A percentile compares a stretch with the other conserved stretches of the same genome.
Conservation (phyloP, 1,140 invertebrate species). For the Lasaia peninsularis region DNA sequence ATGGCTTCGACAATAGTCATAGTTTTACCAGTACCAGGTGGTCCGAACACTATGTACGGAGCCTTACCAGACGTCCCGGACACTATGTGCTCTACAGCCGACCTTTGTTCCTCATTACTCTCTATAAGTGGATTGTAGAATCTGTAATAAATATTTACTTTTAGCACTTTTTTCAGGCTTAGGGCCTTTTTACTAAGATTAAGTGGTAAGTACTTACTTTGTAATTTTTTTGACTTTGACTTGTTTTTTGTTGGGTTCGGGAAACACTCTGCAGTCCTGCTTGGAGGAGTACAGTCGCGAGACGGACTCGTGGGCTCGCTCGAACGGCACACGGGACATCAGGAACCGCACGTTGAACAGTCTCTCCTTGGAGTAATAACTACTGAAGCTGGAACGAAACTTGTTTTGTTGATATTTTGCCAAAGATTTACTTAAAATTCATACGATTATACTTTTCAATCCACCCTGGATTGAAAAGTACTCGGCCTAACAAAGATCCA, state of each 20-base stretch:
- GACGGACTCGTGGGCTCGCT: slow-evolving; percentile 52
- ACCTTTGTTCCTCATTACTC: slow-evolving; percentile 83
- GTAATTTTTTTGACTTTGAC: slow-evolving; percentile 26
- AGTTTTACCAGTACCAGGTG: slow-evolving; percentile 93
- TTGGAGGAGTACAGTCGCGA: slow-evolving; percentile 26
- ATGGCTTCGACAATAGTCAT: slow-evolving; percentile 91
- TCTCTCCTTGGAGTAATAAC: slow-evolving; percentile 62
- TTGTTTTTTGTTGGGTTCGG: slow-evolving; percentile 36
- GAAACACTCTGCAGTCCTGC: slow-evolving; percentile 53
- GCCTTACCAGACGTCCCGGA: slow-evolving; percentile 80
- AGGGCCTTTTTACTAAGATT: too few species aligned
- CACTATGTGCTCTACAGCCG: slow-evolving; percentile 86
- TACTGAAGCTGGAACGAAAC: slow-evolving; percentile 59
- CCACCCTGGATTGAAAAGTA: too few species aligned
- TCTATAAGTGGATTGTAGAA: slow-evolving; percentile 83
- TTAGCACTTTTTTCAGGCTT: neutral
- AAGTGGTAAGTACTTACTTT: too few species aligned
- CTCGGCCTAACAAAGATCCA: too few species aligned
- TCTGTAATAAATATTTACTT: slow-evolving; percentile 35
- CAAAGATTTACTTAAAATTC: too few species aligned
- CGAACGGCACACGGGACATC: slow-evolving; percentile 43
- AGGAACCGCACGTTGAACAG: slow-evolving; percentile 72
- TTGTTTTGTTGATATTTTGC: neutral
- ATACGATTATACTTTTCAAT: too few species aligned
- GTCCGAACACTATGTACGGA: slow-evolving; percentile 92